phyloP scores from a whole-genome alignment of 2,113 vertebrate species.

The Cryptomyrus ogoouensis region DNA sequence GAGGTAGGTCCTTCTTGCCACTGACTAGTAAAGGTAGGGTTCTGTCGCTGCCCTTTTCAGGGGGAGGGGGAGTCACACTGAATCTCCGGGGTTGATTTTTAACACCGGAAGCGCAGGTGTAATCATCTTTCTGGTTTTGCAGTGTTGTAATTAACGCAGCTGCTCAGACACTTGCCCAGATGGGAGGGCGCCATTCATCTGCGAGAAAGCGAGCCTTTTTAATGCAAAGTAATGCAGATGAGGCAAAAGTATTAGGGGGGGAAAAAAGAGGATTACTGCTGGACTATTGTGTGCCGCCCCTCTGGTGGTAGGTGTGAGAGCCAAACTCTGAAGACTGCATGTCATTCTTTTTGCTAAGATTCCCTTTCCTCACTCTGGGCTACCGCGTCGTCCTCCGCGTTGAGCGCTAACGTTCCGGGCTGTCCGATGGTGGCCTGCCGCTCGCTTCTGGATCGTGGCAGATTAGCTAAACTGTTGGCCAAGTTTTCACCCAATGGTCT shows the following conservation, averaged over 20 bases:
- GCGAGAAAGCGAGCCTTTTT: slow-evolving; percentile 4
- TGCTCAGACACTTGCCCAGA: slow-evolving; percentile 2
- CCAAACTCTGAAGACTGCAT: background rate
- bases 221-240: slow-evolving; percentile 4
- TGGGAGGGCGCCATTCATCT: slow-evolving; percentile 1
- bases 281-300: background rate
- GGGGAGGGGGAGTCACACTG: background rate
- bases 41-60: background rate
- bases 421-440: background rate
- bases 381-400: background rate
- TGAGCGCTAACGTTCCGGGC: background rate
- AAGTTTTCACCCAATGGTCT: background rate
- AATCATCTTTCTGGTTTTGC: background rate
- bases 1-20: background rate
- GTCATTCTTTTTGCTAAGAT: background rate
- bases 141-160: background rate
- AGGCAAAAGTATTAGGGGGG: background rate
- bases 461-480: background rate
- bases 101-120: background rate
- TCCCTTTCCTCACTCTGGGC: background rate
- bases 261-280: slow-evolving; percentile 11
- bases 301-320: background rate
- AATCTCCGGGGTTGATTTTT: background rate
- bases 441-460: background rate
- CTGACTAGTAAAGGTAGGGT: background rate